Conservation (phyloP, 2,797 vertebrate species). For the Microctenopoma stevenorrisi region DNA sequence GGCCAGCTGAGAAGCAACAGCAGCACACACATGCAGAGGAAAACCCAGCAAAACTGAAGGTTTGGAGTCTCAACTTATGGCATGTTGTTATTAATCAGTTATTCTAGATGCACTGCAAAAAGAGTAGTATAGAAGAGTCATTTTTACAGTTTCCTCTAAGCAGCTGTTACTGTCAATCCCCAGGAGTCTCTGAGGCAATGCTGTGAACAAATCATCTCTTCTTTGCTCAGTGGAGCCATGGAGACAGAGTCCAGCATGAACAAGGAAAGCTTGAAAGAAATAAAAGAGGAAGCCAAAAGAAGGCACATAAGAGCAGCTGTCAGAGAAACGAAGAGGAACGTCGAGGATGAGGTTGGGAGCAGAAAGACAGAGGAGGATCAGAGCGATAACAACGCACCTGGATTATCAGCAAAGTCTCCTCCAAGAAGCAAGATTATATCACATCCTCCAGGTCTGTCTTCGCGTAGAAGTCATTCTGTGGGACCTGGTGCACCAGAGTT, state of each 20-base stretch:
- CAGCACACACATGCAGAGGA: slow-evolving; percentile 6
- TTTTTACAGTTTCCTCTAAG: slow-evolving; percentile 4
- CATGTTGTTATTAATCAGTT: not conserved
- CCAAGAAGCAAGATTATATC: slow-evolving; percentile 8
- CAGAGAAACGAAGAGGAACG: not conserved
- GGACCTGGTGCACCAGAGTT: not conserved
- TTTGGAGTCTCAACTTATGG: slow-evolving; percentile 14
- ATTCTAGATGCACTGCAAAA: not conserved
- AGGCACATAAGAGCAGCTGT: slow-evolving; percentile 45
- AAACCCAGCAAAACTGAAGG: slow-evolving; percentile 39
- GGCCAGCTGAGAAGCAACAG: slow-evolving; percentile 41
- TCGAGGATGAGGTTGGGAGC: not conserved
- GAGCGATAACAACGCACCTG: not conserved
- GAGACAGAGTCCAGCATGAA: slow-evolving; percentile 8
- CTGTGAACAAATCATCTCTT: slow-evolving; percentile 72
- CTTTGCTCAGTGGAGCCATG: slow-evolving; percentile 8
- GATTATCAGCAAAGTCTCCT: slow-evolving; percentile 1
- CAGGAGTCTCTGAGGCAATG: slow-evolving; percentile 72
- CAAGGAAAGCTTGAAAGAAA: slow-evolving; percentile 2
- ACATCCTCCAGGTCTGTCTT: slow-evolving; percentile 7
- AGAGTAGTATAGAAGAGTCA: not conserved
- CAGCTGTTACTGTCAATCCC: slow-evolving; percentile 12
- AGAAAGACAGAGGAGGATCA: not conserved
- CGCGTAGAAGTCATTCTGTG: not conserved
- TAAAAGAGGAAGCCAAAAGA: slow-evolving; percentile 23